A percentile compares a stretch with the other conserved stretches of the same genome.
These are phyloP conservation scores for Antechinus stuartii DNA, from an alignment of 2,113 vertebrate species.

Conservation along the genomic window DNA sequence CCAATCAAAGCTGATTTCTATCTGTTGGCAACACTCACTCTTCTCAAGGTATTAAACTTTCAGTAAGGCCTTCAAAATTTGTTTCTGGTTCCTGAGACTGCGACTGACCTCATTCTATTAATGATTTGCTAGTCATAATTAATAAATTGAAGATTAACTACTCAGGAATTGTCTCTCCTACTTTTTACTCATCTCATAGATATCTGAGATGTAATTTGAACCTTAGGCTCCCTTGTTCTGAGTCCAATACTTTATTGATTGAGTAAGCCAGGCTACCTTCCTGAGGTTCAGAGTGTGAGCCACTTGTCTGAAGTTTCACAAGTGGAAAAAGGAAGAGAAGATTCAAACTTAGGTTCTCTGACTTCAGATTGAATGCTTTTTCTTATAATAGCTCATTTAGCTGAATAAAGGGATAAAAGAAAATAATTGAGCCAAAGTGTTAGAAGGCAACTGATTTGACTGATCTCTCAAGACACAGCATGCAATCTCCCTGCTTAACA, in stretches of 20 bases:
- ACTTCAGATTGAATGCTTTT: background rate
- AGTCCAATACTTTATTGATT: background rate
- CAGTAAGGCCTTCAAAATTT: background rate
- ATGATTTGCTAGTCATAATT: background rate
- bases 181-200: background rate
- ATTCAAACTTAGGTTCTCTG: background rate
- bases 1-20: background rate
- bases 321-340: background rate
- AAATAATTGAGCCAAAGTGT: slow-evolving; percentile 61
- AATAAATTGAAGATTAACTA: background rate
- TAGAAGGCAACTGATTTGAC: background rate
- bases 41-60: background rate
- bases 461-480: background rate
- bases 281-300: background rate
- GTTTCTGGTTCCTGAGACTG: background rate
- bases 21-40: background rate
- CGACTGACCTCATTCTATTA: background rate
- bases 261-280: background rate
- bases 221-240: background rate
- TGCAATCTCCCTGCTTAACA: background rate
- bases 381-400: background rate
- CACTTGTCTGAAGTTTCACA: background rate
- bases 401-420: slow-evolving; percentile 36
- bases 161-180: background rate
- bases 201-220: background rate